Percentiles rank a stretch among this genome's conserved stretches.
phyloP scores from a whole-genome alignment of 2,797 vertebrate genomes.

The Aotus griseimembra region DNA sequence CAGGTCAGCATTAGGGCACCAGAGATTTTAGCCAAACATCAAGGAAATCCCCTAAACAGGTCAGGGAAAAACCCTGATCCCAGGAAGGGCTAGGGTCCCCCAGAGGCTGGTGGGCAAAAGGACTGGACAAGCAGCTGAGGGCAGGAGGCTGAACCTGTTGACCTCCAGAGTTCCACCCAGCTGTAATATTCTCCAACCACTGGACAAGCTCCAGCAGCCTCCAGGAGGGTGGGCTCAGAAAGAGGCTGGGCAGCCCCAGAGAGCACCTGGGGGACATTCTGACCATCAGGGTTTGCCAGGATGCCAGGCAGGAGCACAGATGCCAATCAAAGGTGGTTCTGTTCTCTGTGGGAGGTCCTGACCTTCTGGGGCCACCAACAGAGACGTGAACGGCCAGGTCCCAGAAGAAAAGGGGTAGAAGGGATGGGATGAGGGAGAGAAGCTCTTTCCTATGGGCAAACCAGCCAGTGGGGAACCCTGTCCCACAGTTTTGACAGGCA shows the following conservation, averaged over 20 bases:
- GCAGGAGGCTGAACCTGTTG: neutral
- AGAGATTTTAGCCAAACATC: neutral
- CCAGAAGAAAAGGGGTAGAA: neutral
- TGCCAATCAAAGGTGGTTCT: neutral
- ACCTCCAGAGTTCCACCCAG: too few relatives aligned
- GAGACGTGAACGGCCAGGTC: neutral
- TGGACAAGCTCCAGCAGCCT: neutral
- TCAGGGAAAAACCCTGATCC: neutral
- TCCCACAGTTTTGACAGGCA: slow-evolving; percentile 76
- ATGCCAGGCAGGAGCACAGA: neutral
- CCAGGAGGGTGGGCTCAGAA: neutral
- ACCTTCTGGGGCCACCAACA: neutral
- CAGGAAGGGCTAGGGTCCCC: neutral
- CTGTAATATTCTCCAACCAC: neutral
- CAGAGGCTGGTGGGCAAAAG: neutral
- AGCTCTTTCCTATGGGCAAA: slow-evolving; percentile 59
- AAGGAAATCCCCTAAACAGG: neutral
- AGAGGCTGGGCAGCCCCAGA: neutral
- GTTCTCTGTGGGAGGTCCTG: neutral
- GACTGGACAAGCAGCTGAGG: neutral
- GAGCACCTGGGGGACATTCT: neutral
- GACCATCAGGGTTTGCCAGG: neutral
- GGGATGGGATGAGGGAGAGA: neutral
- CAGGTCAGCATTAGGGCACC: neutral
- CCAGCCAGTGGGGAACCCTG: slow-evolving; percentile 62